Conservation (phyloP, 1,140 invertebrate genomes). For the Himalopsyche phryganea region DNA sequence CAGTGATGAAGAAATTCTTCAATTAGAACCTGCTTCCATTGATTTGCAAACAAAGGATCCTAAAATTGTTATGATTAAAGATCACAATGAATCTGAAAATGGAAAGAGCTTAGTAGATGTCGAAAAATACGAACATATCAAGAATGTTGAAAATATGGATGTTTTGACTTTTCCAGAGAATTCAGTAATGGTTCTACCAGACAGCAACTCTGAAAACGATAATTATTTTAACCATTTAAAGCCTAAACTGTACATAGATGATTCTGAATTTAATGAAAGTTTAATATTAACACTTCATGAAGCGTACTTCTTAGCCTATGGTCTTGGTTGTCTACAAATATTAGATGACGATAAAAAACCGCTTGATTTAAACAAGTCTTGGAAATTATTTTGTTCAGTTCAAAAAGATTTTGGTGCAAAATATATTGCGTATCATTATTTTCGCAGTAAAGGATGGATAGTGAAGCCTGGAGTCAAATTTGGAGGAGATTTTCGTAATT, state of each 20-base stretch:
- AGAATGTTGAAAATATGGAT: slow-evolving; percentile 36
- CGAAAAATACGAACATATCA: slow-evolving; percentile 15
- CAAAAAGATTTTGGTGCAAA: slow-evolving; percentile 66
- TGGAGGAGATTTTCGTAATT: slow-evolving; percentile 83
- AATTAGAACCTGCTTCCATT: background rate
- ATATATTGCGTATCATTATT: slow-evolving; percentile 83
- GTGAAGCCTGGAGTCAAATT: slow-evolving; percentile 86
- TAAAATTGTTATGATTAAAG: too few relatives aligned
- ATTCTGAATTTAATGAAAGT: slow-evolving; percentile 59
- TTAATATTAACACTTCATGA: slow-evolving; percentile 69
- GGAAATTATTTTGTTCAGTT: slow-evolving; percentile 60
- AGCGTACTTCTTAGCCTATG: slow-evolving; percentile 76
- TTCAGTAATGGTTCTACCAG: slow-evolving; percentile 59
- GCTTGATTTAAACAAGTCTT: slow-evolving; percentile 58
- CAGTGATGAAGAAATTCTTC: slow-evolving; percentile 20
- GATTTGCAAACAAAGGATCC: too few relatives aligned
- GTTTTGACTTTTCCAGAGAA: slow-evolving; percentile 28
- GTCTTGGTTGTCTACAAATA: slow-evolving; percentile 69
- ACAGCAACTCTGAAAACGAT: slow-evolving; percentile 64
- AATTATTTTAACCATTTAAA: slow-evolving; percentile 61
- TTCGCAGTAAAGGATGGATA: slow-evolving; percentile 84
- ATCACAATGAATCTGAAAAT: too few relatives aligned
- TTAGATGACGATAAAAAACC: slow-evolving; percentile 53
- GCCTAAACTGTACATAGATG: slow-evolving; percentile 57
- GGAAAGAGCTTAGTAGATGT: too few relatives aligned